Evolutionary conservation across 2,797 vertebrate species (phyloP).

Genomic region (Chloroceryle amazona): DNA sequence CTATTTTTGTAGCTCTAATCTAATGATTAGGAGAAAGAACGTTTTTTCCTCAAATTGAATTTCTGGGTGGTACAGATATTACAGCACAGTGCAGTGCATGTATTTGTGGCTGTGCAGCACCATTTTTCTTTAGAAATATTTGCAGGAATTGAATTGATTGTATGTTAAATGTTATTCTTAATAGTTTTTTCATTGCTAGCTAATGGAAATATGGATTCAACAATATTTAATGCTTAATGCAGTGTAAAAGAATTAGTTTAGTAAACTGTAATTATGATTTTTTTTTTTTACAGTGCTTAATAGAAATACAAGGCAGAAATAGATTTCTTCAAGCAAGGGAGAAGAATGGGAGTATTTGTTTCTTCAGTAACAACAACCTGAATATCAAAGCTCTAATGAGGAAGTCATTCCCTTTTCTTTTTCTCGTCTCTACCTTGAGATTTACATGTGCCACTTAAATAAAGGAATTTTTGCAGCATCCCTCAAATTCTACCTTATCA

Average conservation of each 20-base stretch:
- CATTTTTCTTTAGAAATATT: constrained; percentile 1
- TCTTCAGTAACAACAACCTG: background rate
- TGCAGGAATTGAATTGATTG: constrained; percentile 30
- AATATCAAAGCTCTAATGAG: background rate
- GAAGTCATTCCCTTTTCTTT: background rate
- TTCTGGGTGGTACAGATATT: background rate
- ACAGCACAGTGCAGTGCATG: background rate
- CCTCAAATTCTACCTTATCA: background rate
- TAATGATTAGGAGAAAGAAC: background rate
- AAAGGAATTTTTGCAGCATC: background rate
- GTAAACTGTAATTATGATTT: constrained; percentile 23
- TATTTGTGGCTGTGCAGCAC: constrained; percentile 33
- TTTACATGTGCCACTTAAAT: background rate
- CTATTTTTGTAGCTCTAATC: background rate
- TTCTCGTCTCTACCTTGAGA: background rate
- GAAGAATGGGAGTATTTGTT: background rate
- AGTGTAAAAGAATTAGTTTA: constrained; percentile 48
- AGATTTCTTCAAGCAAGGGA: background rate
- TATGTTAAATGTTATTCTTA: constrained; percentile 30
- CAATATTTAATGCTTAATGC: constrained; percentile 56
- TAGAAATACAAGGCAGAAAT: constrained; percentile 31
- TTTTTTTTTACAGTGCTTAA: constrained; percentile 16
- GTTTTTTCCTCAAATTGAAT: background rate
- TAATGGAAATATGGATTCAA: constrained; percentile 62
- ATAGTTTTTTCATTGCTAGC: constrained; percentile 59